These are phyloP conservation scores for Theropithecus gelada DNA, from an alignment of 2,113 vertebrate species.

Conservation along the genomic window DNA sequence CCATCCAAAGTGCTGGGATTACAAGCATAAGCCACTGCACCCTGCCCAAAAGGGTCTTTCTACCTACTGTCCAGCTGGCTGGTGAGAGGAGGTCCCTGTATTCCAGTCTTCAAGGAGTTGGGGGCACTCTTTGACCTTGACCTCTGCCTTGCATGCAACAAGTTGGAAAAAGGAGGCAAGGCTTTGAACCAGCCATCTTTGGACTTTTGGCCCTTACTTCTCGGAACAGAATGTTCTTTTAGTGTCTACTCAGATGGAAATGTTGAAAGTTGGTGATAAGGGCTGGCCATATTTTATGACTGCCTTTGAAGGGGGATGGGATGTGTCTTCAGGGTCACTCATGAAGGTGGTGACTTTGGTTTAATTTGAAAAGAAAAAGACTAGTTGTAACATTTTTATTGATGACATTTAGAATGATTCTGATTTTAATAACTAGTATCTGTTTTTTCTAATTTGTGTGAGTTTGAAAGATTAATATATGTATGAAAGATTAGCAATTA, in stretches of 20 bases:
- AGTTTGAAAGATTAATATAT: background rate
- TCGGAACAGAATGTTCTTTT: background rate
- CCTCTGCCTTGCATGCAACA: fast-evolving
- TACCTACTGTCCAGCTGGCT: background rate
- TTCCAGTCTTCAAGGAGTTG: background rate
- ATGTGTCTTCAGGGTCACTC: background rate
- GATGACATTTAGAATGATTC: background rate
- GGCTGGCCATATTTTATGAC: background rate
- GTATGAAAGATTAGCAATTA: background rate
- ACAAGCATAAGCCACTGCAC: no score
- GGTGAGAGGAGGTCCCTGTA: background rate
- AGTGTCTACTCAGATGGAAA: fast-evolving
- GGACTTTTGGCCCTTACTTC: fast-evolving
- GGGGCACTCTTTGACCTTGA: fast-evolving
- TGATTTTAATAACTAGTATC: background rate
- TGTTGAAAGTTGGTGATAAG: background rate
- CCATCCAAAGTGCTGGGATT: no score
- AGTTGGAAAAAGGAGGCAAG: background rate
- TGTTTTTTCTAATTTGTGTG: background rate
- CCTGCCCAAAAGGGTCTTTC: background rate
- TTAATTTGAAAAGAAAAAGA: background rate
- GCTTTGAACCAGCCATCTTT: background rate
- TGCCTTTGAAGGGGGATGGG: background rate
- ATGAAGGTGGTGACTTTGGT: background rate
- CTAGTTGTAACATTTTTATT: no score